Base-by-base conservation (phyloP, 2,888 invertebrate genomes). In the Plagodis pulveraria region DNA sequence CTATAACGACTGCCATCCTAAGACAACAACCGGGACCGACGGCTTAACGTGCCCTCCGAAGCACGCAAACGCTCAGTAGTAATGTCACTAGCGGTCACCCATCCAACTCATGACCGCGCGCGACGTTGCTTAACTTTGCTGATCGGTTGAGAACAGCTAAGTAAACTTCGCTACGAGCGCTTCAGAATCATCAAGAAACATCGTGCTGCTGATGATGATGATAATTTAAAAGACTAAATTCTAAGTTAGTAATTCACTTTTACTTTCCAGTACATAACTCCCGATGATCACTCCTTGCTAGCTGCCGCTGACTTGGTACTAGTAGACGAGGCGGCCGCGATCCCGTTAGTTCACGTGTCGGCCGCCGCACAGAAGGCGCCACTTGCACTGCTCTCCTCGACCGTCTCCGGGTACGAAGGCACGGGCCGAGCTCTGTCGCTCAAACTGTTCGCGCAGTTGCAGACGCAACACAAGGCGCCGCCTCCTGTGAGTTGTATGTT, bases 291-390 rank as follows among this genome's bases (percentile, higher is more conserved):
- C 48, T 95, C 96, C 58, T 95, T 97, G 63, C 93, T 99, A 38
- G 95, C 97, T 7, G 98, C 99, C 65, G 99, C 99, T 0, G 99
- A 99, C 86, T 87, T 99, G 43, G 94, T 99, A 38, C 95, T 99
- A 0, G 99, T 99, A 58, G 99, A 99, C 86, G 99, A 99, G 87
- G 99, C 99, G 1, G 99, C 99, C 0, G 99, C 99, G 6, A 99
- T 99, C 70, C 99, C 99, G 0, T 91, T 99, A 58, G 97, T 97
- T 0, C 95, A 97, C 73, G 99, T 99, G 0, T 97, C 98, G 69
- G 95, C 96, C 47, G 95, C 96, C 2, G 96, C 99, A 84, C 93
- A 97, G 57, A 97, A 97, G 0, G 98, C 99, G 0, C 99, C 99
- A 76, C 93, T 99, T 40, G 97, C 98, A 9, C 97, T 99, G 80